phyloP scores from a whole-genome alignment of 23 tunicate genomes.

The Halocynthia roretzi region DNA sequence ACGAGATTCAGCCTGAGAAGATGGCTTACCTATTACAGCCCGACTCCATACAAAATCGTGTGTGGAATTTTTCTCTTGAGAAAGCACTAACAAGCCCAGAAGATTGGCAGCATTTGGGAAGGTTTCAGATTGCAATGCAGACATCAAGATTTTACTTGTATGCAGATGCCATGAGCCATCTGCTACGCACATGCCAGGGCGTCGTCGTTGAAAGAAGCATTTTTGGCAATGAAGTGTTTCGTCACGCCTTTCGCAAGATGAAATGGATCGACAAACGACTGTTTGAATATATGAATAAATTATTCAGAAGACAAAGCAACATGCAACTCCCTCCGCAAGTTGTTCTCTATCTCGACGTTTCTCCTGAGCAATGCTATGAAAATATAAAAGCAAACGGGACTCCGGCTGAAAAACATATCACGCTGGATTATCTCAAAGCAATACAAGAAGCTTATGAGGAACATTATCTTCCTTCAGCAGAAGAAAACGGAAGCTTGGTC shows the following conservation, averaged over 20 bases:
- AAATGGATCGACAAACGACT: slow-evolving; percentile 35
- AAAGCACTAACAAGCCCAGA: slow-evolving; percentile 34
- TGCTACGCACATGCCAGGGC: slow-evolving; percentile 54
- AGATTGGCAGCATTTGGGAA: slow-evolving; percentile 51
- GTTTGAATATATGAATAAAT: background rate
- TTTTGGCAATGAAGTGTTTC: slow-evolving; percentile 40
- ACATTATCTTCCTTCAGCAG: slow-evolving; percentile 4
- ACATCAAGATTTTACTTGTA: slow-evolving; percentile 25
- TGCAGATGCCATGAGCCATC: slow-evolving; percentile 52
- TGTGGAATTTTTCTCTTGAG: slow-evolving; percentile 14
- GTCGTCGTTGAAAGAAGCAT: slow-evolving; percentile 28
- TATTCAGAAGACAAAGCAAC: too few species aligned
- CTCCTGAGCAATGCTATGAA: slow-evolving; percentile 60
- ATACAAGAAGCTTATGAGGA: slow-evolving; percentile 41
- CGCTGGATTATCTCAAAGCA: slow-evolving; percentile 45
- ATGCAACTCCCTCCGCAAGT: slow-evolving; percentile 29
- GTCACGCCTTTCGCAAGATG: slow-evolving; percentile 41
- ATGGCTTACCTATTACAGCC: slow-evolving; percentile 24
- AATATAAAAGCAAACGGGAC: slow-evolving; percentile 30
- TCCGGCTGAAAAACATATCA: slow-evolving; percentile 47
- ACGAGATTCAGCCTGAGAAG: slow-evolving; percentile 3
- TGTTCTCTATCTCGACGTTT: slow-evolving; percentile 57
- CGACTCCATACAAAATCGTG: slow-evolving; percentile 11
- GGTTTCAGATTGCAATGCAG: slow-evolving; percentile 23
- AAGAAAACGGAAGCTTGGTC: background rate